Conservation (phyloP, 2,113 vertebrate genomes). For the Mormoops blainvillei region DNA sequence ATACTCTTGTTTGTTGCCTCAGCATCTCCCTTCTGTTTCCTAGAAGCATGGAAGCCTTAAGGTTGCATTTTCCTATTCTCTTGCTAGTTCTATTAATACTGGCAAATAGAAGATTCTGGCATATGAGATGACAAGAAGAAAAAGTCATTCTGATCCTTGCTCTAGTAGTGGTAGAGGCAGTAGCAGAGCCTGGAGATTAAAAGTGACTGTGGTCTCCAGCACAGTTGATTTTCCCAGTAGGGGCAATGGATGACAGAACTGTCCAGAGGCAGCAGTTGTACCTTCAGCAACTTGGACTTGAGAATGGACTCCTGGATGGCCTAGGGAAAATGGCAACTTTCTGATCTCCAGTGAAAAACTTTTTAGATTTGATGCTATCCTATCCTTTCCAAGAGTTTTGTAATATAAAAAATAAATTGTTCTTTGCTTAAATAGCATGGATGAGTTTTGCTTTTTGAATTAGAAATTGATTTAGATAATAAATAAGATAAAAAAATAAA, state of each 20-base stretch:
- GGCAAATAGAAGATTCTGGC: not conserved
- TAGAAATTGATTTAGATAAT: not conserved
- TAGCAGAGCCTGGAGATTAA: not conserved
- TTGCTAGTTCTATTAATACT: not conserved
- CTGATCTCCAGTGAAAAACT: not conserved
- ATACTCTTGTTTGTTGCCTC: not conserved
- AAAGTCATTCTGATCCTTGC: not conserved
- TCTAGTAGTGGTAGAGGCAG: fast-evolving
- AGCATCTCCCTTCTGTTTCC: not conserved
- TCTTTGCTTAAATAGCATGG: not conserved
- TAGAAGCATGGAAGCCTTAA: not conserved
- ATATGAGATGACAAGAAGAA: not conserved
- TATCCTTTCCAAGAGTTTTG: not conserved
- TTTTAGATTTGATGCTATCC: not conserved
- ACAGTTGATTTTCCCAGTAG: fast-evolving
- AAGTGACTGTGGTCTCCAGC: no score
- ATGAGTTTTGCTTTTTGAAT: not conserved
- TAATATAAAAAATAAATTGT: not conserved
- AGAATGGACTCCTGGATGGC: not conserved
- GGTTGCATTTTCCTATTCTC: not conserved
- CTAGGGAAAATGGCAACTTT: not conserved
- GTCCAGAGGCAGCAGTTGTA: fast-evolving
- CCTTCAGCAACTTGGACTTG: not conserved
- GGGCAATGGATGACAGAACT: not conserved
- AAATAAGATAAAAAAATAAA: not conserved